Percentiles rank a stretch among this genome's conserved stretches.
These are phyloP conservation scores for Caenorhabditis panamensis DNA, from an alignment of 2,888 invertebrate genomes.

Conservation along the genomic window DNA sequence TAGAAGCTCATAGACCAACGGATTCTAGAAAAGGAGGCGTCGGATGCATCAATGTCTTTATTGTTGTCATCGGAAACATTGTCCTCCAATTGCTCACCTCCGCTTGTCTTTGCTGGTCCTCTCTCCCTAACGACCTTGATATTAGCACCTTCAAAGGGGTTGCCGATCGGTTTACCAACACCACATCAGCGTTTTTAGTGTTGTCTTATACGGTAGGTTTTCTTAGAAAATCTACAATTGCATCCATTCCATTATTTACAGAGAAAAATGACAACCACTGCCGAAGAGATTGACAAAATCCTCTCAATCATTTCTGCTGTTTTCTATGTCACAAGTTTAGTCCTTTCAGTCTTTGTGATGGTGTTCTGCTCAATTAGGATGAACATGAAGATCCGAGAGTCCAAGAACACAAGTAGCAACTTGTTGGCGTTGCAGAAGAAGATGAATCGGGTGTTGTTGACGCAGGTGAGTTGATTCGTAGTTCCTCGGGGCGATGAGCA, in stretches of 20 bases:
- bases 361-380: constrained; percentile 34
- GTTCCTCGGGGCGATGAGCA: no score
- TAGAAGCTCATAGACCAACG: no score
- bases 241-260: not conserved
- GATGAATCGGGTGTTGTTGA: constrained; percentile 35
- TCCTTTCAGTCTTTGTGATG: constrained; percentile 22
- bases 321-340: not conserved
- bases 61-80: not conserved
- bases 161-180: constrained; percentile 1
- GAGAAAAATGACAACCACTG: not conserved
- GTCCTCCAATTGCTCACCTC: constrained; percentile 25
- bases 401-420: constrained; percentile 31
- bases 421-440: constrained; percentile 35
- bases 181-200: constrained; percentile 11
- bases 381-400: constrained; percentile 39
- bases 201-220: constrained; percentile 23
- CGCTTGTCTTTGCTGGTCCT: constrained; percentile 15
- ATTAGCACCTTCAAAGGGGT: not conserved
- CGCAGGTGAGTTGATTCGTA: constrained; percentile 35
- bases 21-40: constrained; percentile 28
- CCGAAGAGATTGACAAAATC: constrained; percentile 17
- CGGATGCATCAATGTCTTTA: constrained; percentile 2
- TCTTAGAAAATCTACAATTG: not conserved
- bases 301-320: constrained; percentile 23
- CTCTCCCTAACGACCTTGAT: constrained; percentile 18